Evolutionary conservation across 2,888 invertebrate species (phyloP).

Genomic region (Ceraclea dissimilis): DNA sequence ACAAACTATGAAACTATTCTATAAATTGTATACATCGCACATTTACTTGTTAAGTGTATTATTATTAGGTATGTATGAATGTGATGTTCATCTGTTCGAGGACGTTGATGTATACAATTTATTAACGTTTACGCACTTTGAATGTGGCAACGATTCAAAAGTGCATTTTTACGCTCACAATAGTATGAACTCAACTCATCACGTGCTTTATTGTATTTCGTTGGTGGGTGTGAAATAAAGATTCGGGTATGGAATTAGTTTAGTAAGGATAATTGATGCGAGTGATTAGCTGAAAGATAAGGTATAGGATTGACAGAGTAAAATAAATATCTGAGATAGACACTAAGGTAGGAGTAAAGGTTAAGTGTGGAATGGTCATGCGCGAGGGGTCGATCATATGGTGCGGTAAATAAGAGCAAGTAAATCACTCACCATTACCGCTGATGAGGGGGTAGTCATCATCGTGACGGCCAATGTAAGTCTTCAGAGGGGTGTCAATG

Average conservation of each 20-base stretch:
- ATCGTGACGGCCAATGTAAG: conserved; percentile 76
- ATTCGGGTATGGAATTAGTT: background rate
- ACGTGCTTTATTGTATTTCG: background rate
- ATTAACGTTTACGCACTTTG: conserved; percentile 6
- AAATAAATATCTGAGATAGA: background rate
- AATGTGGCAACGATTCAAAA: conserved; percentile 6
- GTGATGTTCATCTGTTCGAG: background rate
- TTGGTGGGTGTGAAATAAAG: background rate
- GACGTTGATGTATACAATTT: background rate
- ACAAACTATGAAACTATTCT: background rate
- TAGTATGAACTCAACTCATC: background rate
- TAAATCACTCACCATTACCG: conserved; percentile 57
- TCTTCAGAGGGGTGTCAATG: conserved; percentile 81
- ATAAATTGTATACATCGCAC: background rate
- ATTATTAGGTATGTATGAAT: background rate
- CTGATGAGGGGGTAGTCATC: conserved; percentile 72
- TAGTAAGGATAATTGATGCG: too few relatives aligned
- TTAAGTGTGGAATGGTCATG: conserved; percentile 9
- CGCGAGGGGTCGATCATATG: conserved; percentile 16
- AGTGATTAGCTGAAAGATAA: background rate
- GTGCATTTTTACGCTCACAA: conserved; percentile 4
- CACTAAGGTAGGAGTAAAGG: conserved; percentile 5
- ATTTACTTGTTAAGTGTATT: background rate
- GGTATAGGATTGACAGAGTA: background rate
- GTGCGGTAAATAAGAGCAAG: conserved; percentile 17